Conservation (phyloP, 2,888 invertebrate genomes). For the Lutraria lutraria region DNA sequence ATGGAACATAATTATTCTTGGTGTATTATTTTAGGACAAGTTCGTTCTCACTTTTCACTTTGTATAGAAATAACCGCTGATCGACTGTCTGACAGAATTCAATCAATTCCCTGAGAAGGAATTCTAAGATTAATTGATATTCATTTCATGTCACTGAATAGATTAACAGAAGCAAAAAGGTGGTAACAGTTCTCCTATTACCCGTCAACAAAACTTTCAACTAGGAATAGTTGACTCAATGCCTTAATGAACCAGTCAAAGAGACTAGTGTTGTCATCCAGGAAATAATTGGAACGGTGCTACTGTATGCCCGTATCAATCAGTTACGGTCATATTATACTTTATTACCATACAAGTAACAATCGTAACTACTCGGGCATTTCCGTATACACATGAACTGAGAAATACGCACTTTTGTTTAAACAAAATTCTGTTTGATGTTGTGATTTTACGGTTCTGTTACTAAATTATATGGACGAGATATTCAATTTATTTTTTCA, state of each 20-base stretch:
- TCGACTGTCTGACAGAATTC: conserved; percentile 5
- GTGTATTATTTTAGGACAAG: not conserved
- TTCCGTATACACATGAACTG: no score
- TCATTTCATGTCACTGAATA: not conserved
- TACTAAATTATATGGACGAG: no score
- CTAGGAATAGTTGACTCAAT: not conserved
- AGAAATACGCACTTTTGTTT: no score
- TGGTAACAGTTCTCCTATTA: not conserved
- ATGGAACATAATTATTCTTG: not conserved
- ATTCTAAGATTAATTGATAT: conserved; percentile 13
- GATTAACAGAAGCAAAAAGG: not conserved
- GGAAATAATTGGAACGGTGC: not conserved
- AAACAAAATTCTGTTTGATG: no score
- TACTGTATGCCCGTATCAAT: no score
- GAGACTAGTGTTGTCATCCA: not conserved
- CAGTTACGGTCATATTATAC: no score
- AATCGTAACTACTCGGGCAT: no score
- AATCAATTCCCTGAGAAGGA: conserved; percentile 1
- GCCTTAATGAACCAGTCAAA: not conserved
- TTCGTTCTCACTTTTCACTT: not conserved
- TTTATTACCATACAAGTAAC: no score
- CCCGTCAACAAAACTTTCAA: not conserved
- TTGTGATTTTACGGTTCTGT: no score
- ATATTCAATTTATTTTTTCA: no score
- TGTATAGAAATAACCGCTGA: not conserved